Evolutionary conservation across 2,797 vertebrate genomes (phyloP), one percentile per base, ranked within the genome.

Genomic region (Pantherophis vulpinus): DNA sequence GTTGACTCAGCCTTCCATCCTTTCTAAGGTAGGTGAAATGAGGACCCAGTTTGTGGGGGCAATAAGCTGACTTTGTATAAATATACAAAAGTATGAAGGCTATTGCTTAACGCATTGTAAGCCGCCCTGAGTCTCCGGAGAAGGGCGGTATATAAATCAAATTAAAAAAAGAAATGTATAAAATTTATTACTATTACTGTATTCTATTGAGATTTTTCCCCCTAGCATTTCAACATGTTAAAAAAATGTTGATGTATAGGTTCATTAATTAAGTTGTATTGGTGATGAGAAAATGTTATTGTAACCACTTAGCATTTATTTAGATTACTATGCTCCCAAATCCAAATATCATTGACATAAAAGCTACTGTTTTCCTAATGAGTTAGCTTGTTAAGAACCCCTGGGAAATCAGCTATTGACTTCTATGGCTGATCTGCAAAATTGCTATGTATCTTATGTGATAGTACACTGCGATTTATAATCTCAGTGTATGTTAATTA

Each of bases 361-460:
- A 93, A 95, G 93, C 0, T 37, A 37, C 93, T 61, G 25, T 63
- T 92, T 94, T 92, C 56, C 51, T 92, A 90, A 91, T 86, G n/a
- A 87, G 29, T 37, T 94, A 60, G 74, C 25, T 6, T 37, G 14
- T 56, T 47, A 92, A 74, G 0, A 18, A 88, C 60, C 88, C 88
- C 12, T 27, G 13, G 27, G 32, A 93, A 94, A 93, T 86, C n/a
- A 92, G 0, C 4, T 79, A 93, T 86, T 93, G 93, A 20, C 3
- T 95, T 61, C 25, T 29, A 32, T 86, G 58, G 58, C 74, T 93
- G 32, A 2, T 59, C 86, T 70, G 20, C 16, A 89, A 56, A 93
- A 91, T 59, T 89, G 58, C 32, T 27, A 91, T 93, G 58, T 83
- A 91, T 93, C 63, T 32, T 51, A 88, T 20, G 51, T 86, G 63